Evolutionary conservation across 2,113 vertebrate genomes (phyloP), one percentile per base, ranked within the genome.

Genomic region (Crotalus helleri): DNA sequence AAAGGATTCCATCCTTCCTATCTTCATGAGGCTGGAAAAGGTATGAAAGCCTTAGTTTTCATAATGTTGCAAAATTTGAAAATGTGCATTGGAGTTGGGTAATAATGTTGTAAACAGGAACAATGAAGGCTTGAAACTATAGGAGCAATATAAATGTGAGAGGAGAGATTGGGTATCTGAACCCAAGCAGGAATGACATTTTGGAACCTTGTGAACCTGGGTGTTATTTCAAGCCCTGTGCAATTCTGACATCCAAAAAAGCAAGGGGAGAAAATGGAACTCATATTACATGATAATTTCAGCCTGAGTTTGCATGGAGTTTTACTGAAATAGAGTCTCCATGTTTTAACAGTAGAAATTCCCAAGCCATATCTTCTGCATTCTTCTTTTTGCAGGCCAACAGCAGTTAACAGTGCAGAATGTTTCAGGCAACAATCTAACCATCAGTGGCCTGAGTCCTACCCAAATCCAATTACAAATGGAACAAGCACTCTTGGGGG

Each of bases 331-430:
- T 21, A 61, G 13, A 23, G 4, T 53, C 11, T 24, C 3, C 9
- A 23, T 5, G 17, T 6, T 2, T 53, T 9, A 90, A 26, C 5
- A 5, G 7, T 58, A 54, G 33, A 89, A 39, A 74, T 13, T 23
- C 54, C 0, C 15, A 57, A 88, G 61, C 64, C 49, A 15, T n/a
- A 88, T 5, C 11, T 59, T 96, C 88, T 95, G 1, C 2, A 5
- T 87, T 0, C 0, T 0, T 26, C 49, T 26, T 44, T 44, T 13
- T 13, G 24, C 96, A 99, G 99, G 99, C 92, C 99, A 99, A 96
- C 99, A 99, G 97, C 99, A 99, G 97, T 97, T 99, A 92, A 99
- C 98, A 0, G 98, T 99, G 85, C 99, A 99, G 97, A 98, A 98
- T 0, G 96, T 99, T 87, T 98, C 98, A 5, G 98, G 99, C 5